Percentiles rank a stretch among this genome's conserved stretches.
These are phyloP conservation scores for Hyphantria cunea DNA, from an alignment of 1,140 invertebrate genomes.

Conservation along the genomic window DNA sequence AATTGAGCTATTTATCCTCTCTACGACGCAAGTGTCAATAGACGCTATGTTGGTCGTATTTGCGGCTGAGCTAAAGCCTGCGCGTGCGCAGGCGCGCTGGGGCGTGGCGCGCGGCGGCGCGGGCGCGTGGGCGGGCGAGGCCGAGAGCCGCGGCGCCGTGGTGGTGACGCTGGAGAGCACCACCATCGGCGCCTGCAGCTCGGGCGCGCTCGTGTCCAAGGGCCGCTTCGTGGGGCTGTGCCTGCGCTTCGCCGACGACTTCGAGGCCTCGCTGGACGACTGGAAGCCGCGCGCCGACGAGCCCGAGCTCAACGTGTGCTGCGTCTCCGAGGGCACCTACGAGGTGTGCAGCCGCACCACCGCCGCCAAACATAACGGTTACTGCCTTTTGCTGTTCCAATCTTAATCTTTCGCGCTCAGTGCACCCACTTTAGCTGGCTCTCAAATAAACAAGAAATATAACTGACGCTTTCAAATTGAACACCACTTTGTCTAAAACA, in stretches of 20 bases:
- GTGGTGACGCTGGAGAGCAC: slow-evolving; percentile 97
- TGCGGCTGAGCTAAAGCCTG: no score
- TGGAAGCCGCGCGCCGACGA: slow-evolving; percentile 97
- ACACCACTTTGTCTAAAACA: no score
- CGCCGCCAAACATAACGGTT: slow-evolving; percentile 82
- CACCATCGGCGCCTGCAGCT: slow-evolving; percentile 94
- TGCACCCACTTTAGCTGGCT: no score
- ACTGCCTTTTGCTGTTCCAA: no score
- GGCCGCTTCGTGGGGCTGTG: slow-evolving; percentile 93
- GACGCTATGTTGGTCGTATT: no score
- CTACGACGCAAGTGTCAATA: no score
- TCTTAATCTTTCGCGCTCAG: no score
- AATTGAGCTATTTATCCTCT: no score
- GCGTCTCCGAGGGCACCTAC: slow-evolving; percentile 98
- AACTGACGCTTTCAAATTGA: no score
- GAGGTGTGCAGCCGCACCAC: slow-evolving; percentile 97
- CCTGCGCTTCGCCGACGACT: slow-evolving; percentile 97
- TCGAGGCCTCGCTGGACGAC: slow-evolving; percentile 97
- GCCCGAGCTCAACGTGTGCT: slow-evolving; percentile 93
- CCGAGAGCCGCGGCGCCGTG: slow-evolving; percentile 93
- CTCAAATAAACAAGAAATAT: no score
- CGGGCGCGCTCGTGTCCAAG: slow-evolving; percentile 90
- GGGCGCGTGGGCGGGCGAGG: slow-evolving; percentile 82
- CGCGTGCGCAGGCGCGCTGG: slow-evolving; percentile 85
- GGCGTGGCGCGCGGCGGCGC: slow-evolving; percentile 81